These are phyloP conservation scores for Gymnarchus niloticus DNA, from an alignment of 2,113 vertebrate species.

Conservation along the genomic window DNA sequence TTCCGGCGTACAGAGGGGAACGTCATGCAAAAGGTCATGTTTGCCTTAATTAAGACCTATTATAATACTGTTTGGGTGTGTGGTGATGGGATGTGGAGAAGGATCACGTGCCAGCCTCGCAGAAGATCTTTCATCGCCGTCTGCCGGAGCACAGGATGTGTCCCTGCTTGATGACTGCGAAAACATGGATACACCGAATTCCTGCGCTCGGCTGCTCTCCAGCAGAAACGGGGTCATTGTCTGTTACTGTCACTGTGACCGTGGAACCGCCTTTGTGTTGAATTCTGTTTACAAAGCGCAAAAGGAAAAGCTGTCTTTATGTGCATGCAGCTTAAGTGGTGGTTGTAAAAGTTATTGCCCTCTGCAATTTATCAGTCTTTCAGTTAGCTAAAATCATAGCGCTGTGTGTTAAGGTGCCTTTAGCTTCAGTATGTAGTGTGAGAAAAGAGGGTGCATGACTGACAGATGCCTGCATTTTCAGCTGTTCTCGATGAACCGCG, in stretches of 20 bases:
- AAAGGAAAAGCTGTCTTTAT: neutral
- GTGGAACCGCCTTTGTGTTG: neutral
- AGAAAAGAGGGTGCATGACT: too few species aligned
- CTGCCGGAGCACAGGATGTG: slow-evolving; percentile 25
- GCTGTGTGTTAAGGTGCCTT: neutral
- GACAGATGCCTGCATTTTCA: too few species aligned
- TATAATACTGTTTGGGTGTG: slow-evolving; percentile 22
- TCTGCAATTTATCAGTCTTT: neutral
- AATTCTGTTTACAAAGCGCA: neutral
- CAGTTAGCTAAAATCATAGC: neutral
- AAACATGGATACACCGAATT: slow-evolving; percentile 35
- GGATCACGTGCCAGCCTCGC: slow-evolving; percentile 27
- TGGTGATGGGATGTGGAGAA: slow-evolving; percentile 23
- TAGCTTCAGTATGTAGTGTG: neutral
- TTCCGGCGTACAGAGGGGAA: neutral
- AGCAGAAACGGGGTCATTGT: neutral
- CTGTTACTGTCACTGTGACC: neutral
- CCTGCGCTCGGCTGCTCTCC: slow-evolving; percentile 26
- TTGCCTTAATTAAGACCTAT: slow-evolving; percentile 29
- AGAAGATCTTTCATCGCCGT: slow-evolving; percentile 32
- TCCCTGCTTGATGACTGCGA: slow-evolving; percentile 48
- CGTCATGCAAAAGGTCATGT: neutral
- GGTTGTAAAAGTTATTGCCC: neutral
- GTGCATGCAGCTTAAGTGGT: neutral
- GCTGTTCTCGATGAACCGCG: too few species aligned